Evolutionary conservation across 2,113 vertebrate genomes (phyloP).

Genomic region (Aphyosemion australe): DNA sequence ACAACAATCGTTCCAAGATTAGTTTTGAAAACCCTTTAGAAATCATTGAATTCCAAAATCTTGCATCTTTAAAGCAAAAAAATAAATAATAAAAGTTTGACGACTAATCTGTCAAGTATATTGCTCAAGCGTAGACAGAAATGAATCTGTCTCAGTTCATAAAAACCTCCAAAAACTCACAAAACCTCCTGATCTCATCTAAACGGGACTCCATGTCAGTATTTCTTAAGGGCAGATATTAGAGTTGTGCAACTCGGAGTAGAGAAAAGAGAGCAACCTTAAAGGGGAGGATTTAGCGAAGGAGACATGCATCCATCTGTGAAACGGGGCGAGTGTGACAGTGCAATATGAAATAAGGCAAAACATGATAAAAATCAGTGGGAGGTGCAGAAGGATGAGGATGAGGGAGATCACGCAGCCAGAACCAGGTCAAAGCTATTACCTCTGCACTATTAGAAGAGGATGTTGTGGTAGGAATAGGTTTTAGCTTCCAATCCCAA

Average conservation of each 20-base stretch:
- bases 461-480: slow-evolving; percentile 1
- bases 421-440: slow-evolving; percentile 40
- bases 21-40: background rate
- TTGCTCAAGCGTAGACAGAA: no score
- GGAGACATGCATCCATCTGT: slow-evolving; percentile 32
- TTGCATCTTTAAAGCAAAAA: background rate
- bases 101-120: no score
- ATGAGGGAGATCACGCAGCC: background rate
- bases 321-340: slow-evolving; percentile 1
- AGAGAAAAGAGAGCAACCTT: slow-evolving; percentile 24
- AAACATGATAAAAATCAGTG: slow-evolving; percentile 36
- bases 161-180: slow-evolving; percentile 33
- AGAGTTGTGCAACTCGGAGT: no score
- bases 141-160: no score
- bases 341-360: slow-evolving; percentile 12
- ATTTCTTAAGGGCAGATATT: no score
- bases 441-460: slow-evolving; percentile 7
- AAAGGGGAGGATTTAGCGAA: slow-evolving; percentile 14
- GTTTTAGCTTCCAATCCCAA: slow-evolving; percentile 20
- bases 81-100: background rate
- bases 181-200: slow-evolving; percentile 36
- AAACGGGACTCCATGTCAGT: slow-evolving; percentile 33
- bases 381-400: slow-evolving; percentile 19
- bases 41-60: background rate
- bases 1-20: background rate